Evolutionary conservation across 1,140 invertebrate genomes (phyloP), one percentile per base, ranked within the genome.

Genomic region (Homalodisca vitripennis): DNA sequence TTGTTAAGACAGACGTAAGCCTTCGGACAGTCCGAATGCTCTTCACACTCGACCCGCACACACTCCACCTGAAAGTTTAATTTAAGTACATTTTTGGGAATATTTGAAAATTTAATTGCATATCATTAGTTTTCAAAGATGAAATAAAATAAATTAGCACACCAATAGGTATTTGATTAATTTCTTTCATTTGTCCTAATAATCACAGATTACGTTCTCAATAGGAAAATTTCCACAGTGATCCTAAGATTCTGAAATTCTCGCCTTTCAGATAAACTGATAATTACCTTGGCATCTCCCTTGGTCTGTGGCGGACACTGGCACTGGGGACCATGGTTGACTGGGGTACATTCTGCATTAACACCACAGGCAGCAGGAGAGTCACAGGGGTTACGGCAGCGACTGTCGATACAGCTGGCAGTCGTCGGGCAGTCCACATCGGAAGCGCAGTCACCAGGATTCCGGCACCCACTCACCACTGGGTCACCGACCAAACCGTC

Each of bases 401-500:
- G 85, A 67, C 89, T 87, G 57, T 92, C 88, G 17, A 88, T 77
- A 74, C 94, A 96, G 68, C 87, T 84, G 1, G 93, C 91, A 34
- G 88, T 86, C 14, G 84, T 81, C 0, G 92, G 90, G 77, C 93
- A 95, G 72, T 95, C 92, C 0, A 84, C 81, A 77, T 95, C 90
- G 0, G 87, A 84, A 66, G 89, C 85, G 75, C 94, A 96, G 76
- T 93, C 90, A 34, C 91, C 92, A 0, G 92, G 88, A 75, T 86
- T 84, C 70, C 87, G 85, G 74, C 92, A 94, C 27, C 87, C 90
- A 0, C 79, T 78, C 46, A 81, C 81, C 0, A 85, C 78, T 12
- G 89, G 84, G 82, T 95, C 92, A 20, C 92, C 90, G 17, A 95
- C 85, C n/a, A 92, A 84, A 60, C 92, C 91, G 74, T 89, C 86